Conservation (phyloP, 2,113 vertebrate species). For the Nerophis lumbriciformis region DNA sequence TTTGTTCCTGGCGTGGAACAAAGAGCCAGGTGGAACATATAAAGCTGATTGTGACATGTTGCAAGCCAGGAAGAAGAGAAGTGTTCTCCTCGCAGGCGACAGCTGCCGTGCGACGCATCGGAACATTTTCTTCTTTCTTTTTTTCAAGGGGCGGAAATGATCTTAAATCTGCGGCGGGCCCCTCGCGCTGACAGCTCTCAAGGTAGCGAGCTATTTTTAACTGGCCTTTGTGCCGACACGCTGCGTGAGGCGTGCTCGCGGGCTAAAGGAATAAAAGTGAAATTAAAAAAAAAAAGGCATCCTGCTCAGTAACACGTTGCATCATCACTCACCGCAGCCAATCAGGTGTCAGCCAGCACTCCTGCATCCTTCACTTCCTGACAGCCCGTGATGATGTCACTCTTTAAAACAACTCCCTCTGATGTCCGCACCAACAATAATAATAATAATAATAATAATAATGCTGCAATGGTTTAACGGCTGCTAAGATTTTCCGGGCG, state of each 20-base stretch:
- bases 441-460: background rate
- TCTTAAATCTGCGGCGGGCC: constrained; percentile 33
- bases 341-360: constrained; percentile 87
- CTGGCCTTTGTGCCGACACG: constrained; percentile 47
- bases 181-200: constrained; percentile 27
- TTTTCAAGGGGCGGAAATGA: background rate
- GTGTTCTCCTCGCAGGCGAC: background rate
- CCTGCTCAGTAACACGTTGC: constrained; percentile 90
- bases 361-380: constrained; percentile 77
- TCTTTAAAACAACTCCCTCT: constrained; percentile 23
- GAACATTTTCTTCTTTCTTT: background rate
- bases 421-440: background rate
- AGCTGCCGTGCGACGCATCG: constrained; percentile 1
- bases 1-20: too few relatives aligned
- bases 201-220: constrained; percentile 67
- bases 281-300: constrained; percentile 51
- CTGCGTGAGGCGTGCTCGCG: too few relatives aligned
- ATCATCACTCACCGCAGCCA: constrained; percentile 98
- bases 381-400: constrained; percentile 72
- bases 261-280: background rate
- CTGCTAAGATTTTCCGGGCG: constrained; percentile 7
- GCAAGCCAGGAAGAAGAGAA: too few relatives aligned
- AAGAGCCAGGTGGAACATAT: too few relatives aligned
- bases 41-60: too few relatives aligned
- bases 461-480: background rate